A percentile compares a stretch with the other conserved stretches of the same genome.
phyloP scores from a whole-genome alignment of 2,113 vertebrate genomes.

The Coryphaenoides rupestris region DNA sequence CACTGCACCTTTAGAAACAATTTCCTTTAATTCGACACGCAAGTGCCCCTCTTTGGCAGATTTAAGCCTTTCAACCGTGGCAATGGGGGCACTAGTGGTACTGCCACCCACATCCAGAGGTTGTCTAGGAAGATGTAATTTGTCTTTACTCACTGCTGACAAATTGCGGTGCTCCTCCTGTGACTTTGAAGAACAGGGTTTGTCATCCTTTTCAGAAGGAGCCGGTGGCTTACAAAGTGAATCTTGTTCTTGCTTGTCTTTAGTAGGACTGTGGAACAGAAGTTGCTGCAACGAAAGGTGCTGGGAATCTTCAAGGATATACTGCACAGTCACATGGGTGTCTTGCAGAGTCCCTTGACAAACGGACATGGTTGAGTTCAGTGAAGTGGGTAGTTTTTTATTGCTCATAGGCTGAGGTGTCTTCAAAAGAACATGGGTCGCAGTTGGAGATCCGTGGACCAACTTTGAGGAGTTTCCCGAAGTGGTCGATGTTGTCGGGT shows the following conservation, averaged over 20 bases:
- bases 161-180: slow-evolving; percentile 13
- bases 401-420: slow-evolving; percentile 25
- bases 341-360: slow-evolving; percentile 16
- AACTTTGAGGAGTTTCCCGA: slow-evolving; percentile 31
- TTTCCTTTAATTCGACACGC: not conserved
- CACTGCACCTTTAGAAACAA: slow-evolving; percentile 1
- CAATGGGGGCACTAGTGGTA: not conserved
- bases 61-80: not conserved
- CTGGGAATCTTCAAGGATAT: slow-evolving; percentile 21
- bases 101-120: slow-evolving; percentile 15
- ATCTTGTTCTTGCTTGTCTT: slow-evolving; percentile 4
- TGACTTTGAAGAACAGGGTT: slow-evolving; percentile 20
- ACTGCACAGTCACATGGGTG: slow-evolving; percentile 11
- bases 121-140: not conserved
- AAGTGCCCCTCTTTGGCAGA: not conserved
- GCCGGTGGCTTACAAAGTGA: slow-evolving; percentile 13
- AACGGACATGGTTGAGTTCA: slow-evolving; percentile 7
- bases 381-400: slow-evolving; percentile 20
- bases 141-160: slow-evolving; percentile 14
- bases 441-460: slow-evolving; percentile 13
- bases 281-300: slow-evolving; percentile 41
- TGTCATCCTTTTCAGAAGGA: slow-evolving; percentile 4
- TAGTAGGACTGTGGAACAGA: slow-evolving; percentile 22
- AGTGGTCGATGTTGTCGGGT: slow-evolving; percentile 22
- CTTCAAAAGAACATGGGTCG: slow-evolving; percentile 24